A percentile compares a stretch with the other conserved stretches of the same genome.
Evolutionary conservation across 2,113 vertebrate species (phyloP).

Genomic region (Ophthalmolycus amberensis): DNA sequence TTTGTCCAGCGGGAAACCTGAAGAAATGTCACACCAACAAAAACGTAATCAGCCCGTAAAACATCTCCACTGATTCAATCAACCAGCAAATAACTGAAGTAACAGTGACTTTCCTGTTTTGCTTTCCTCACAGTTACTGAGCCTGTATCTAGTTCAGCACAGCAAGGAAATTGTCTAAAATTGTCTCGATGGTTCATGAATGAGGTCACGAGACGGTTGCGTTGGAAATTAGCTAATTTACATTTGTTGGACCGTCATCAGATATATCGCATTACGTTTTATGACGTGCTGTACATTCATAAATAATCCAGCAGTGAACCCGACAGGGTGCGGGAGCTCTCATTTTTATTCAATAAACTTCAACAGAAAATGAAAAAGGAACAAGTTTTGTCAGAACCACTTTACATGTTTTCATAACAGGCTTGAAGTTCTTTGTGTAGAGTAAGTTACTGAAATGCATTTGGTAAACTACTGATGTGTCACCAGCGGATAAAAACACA

Average conservation of each 20-base stretch:
- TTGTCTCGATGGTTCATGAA: background rate
- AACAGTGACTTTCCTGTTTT: background rate
- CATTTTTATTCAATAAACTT: background rate
- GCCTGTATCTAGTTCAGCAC: background rate
- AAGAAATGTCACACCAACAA: background rate
- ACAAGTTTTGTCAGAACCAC: no score
- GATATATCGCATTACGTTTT: background rate
- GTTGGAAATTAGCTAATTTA: background rate
- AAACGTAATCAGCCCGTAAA: no score
- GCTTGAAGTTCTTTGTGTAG: no score
- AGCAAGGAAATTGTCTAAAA: background rate
- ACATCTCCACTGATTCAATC: no score
- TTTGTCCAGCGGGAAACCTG: slow-evolving; percentile 97
- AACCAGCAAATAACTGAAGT: background rate
- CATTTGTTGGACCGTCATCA: background rate
- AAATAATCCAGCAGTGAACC: background rate
- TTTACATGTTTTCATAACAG: no score
- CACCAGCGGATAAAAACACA: background rate
- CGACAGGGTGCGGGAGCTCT: background rate
- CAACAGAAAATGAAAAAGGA: background rate
- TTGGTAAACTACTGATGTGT: no score
- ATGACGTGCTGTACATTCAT: background rate
- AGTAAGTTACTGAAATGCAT: no score
- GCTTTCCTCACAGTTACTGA: background rate
- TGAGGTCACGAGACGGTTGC: background rate